Evolutionary conservation across 2,113 vertebrate species (phyloP), one percentile per base, ranked within the genome.

Genomic region (Saccopteryx leptura): DNA sequence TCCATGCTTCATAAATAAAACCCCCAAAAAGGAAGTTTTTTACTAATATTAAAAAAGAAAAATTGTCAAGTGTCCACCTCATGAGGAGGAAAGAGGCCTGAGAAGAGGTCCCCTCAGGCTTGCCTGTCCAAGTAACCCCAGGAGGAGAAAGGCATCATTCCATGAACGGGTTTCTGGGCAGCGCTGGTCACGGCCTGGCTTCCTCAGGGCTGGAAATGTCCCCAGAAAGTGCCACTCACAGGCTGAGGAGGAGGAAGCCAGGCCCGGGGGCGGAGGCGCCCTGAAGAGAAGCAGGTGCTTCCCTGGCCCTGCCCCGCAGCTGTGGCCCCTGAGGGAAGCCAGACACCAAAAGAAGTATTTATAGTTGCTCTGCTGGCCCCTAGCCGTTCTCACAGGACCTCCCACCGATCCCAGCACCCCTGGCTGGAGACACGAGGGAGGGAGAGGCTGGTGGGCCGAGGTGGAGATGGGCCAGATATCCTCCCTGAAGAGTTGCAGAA

Each of bases 271-370:
- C 85, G 58, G 93, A 94, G 74, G 19, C 56, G 18, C 83, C 74
- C 79, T 31, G 4, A 60, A 71, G 78, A 93, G 46, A 72, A 63
- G 96, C 98, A 98, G 98, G 93, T 98, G 96, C 93, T 98, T 98
- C 96, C 96, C 5, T 4, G 28, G 74, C 81, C 84, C 86, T 19
- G 28, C 63, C 96, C 56, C 23, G 58, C 96, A 88, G 60, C 93
- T 96, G 93, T 24, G 71, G 54, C 83, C 94, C 95, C 69, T 21
- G 9, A 39, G 82, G 81, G 87, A 69, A 54, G 66, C 12, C 93
- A 88, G 79, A 66, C 58, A 56, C 66, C 39, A 56, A 66, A 92
- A 52, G 14, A 33, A 63, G 23, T 48, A 94, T 10, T 88, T 90
- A 50, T 52, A 95, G 89, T 82, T 11, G 56, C 69, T 81, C 95